Conservation (phyloP, 2,113 vertebrate genomes). For the Muntiacus muntjak region DNA sequence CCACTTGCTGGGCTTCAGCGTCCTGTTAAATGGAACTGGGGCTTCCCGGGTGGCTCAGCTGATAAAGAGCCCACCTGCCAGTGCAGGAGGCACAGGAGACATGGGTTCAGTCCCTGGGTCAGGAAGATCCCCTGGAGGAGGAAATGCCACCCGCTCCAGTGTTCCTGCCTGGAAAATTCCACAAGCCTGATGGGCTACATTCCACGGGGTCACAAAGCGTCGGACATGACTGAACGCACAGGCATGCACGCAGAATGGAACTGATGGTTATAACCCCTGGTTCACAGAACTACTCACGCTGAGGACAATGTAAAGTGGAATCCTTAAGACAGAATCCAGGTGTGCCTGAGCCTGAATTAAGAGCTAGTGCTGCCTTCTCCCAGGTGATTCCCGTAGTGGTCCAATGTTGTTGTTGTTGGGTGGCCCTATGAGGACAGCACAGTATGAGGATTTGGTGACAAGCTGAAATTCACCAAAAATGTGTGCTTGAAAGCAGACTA, state of each 20-base stretch:
- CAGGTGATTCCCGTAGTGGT: not conserved
- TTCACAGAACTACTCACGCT: not conserved
- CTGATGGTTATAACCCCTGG: not conserved
- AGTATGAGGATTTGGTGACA: not conserved
- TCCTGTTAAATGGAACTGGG: not conserved
- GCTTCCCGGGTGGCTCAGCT: not conserved
- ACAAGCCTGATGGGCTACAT: not conserved
- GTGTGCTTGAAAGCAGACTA: not conserved
- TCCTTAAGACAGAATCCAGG: not conserved
- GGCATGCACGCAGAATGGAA: not conserved
- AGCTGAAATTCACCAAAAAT: not conserved
- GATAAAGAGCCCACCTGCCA: not conserved
- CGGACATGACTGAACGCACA: not conserved
- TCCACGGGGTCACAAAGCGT: not conserved
- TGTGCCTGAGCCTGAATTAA: not conserved
- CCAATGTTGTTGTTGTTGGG: not conserved
- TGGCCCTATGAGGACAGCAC: not conserved
- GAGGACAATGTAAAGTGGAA: accelerated
- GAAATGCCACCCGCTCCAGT: not conserved
- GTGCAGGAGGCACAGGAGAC: not conserved
- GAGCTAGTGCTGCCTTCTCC: not conserved
- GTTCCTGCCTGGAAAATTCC: not conserved
- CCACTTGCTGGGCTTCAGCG: not conserved
- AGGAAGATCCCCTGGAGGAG: not conserved
- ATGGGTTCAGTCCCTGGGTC: not conserved